phyloP scores from a whole-genome alignment of 2,888 invertebrate species.

The Nasonia oneida region DNA sequence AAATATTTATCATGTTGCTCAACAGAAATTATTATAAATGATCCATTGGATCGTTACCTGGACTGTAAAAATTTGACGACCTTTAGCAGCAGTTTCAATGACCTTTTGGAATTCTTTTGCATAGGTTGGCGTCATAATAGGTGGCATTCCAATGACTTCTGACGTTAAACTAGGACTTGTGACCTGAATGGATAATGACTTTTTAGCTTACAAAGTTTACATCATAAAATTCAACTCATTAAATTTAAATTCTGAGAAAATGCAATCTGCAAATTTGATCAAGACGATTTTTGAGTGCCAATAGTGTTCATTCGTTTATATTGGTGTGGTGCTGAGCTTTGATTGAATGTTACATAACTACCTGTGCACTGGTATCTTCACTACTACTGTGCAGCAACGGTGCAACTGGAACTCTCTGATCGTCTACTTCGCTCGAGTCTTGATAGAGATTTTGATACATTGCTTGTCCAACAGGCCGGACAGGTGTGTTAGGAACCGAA shows the following conservation, averaged over 20 bases:
- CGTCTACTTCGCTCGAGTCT: conserved; percentile 83
- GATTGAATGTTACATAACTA: conserved; percentile 58
- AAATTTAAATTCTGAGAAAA: background rate
- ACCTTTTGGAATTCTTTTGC: conserved; percentile 82
- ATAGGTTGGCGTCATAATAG: conserved; percentile 81
- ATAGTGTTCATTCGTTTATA: background rate
- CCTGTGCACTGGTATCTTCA: conserved; percentile 77
- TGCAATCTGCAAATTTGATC: background rate
- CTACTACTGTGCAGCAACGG: conserved; percentile 81
- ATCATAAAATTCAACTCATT: background rate
- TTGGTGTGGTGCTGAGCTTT: background rate
- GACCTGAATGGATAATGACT: conserved; percentile 71
- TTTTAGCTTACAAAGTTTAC: conserved; percentile 19
- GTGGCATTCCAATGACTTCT: conserved; percentile 79
- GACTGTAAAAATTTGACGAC: conserved; percentile 82
- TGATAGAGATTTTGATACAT: conserved; percentile 76
- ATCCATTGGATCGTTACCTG: conserved; percentile 74
- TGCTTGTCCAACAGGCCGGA: conserved; percentile 73
- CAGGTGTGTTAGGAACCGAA: conserved; percentile 75
- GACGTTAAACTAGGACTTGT: conserved; percentile 78
- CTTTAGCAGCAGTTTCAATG: conserved; percentile 82
- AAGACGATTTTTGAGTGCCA: background rate
- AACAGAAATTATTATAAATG: background rate
- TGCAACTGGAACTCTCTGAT: conserved; percentile 89
- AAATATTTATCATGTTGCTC: background rate